Conservation (phyloP, 1,140 invertebrate genomes). For the Dinoponera quadriceps region DNA sequence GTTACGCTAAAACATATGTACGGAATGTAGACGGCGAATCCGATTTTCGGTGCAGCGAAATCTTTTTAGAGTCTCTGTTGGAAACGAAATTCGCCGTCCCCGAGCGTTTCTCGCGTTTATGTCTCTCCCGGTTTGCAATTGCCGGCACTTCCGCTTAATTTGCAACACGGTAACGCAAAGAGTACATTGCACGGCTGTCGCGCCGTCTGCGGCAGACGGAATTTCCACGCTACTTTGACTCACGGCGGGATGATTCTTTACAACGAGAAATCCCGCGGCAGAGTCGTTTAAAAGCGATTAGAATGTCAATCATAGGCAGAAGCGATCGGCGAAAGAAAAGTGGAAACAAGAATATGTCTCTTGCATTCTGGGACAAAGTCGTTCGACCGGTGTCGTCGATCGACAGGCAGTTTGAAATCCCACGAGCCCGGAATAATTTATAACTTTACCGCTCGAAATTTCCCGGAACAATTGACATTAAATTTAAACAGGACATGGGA, state of each 20-base stretch:
- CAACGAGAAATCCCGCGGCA: background rate
- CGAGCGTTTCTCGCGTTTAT: background rate
- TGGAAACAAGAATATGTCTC: background rate
- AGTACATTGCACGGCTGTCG: conserved; percentile 19
- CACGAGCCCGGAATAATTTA: background rate
- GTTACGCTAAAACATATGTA: background rate
- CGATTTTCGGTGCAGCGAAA: background rate
- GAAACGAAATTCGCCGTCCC: conserved; percentile 15
- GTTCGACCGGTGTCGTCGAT: too few relatives aligned
- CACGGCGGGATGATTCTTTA: background rate
- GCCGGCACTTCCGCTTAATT: conserved; percentile 35
- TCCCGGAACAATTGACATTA: too few relatives aligned
- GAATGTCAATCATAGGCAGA: background rate
- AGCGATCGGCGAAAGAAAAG: background rate
- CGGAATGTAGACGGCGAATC: background rate
- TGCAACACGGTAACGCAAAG: background rate
- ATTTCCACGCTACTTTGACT: conserved; percentile 42
- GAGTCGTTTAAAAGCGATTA: conserved; percentile 27
- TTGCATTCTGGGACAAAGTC: background rate
- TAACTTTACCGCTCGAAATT: too few relatives aligned
- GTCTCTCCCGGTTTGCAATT: conserved; percentile 9
- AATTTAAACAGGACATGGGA: too few relatives aligned
- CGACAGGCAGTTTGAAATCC: background rate
- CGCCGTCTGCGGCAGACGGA: background rate
- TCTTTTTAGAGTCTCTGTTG: background rate